phyloP scores from a whole-genome alignment of 2,113 vertebrate species.

The Chroicocephalus ridibundus region DNA sequence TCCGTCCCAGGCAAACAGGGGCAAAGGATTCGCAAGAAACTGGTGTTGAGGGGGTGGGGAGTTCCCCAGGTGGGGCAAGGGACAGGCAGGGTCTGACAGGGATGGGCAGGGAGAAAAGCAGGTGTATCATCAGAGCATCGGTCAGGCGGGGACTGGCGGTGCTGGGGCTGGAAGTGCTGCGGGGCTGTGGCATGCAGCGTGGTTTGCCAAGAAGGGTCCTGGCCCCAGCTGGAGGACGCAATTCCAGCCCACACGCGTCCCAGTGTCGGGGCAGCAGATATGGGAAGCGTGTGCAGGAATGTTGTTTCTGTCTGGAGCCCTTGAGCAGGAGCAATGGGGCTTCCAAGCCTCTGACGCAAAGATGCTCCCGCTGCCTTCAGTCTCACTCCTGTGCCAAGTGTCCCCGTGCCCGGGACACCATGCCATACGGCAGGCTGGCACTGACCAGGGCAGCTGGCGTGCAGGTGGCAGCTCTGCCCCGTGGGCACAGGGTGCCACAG shows the following conservation, averaged over 20 bases:
- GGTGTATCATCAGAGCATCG: accelerated
- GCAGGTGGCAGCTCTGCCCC: background rate
- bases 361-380: background rate
- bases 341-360: background rate
- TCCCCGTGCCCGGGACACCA: accelerated
- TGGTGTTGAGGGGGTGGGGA: background rate
- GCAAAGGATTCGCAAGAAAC: background rate
- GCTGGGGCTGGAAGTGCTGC: background rate
- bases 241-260: background rate
- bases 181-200: accelerated
- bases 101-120: background rate
- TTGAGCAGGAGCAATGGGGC: background rate
- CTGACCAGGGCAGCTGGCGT: accelerated
- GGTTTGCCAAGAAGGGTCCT: background rate
- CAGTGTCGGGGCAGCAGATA: background rate
- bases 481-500: background rate
- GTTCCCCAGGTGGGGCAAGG: background rate
- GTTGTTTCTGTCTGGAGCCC: slow-evolving; percentile 62
- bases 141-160: accelerated
- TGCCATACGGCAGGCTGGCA: accelerated
- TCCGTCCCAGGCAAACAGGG: background rate
- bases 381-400: accelerated
- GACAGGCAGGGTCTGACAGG: background rate
- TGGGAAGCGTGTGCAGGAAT: slow-evolving; percentile 39
- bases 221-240: slow-evolving; percentile 9